These are phyloP conservation scores for Saccostrea echinata DNA, from an alignment of 1,140 invertebrate species.

Conservation along the genomic window DNA sequence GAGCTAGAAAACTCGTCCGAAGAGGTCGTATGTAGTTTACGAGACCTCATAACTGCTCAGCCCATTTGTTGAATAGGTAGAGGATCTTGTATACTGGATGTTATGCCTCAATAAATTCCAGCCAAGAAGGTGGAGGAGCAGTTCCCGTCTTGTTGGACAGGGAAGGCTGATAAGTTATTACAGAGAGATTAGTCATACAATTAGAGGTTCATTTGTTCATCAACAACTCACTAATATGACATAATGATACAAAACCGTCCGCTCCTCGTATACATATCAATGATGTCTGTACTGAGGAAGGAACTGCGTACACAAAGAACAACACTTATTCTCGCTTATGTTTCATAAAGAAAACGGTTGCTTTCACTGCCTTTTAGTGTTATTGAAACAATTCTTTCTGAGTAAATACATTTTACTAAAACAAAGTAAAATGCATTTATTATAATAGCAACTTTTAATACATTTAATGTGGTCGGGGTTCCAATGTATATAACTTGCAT, in stretches of 20 bases:
- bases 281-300: background rate
- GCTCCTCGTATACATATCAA: background rate
- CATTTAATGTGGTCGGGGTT: no score
- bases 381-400: no score
- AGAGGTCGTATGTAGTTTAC: conserved; percentile 9
- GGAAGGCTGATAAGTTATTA: background rate
- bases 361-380: no score
- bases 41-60: conserved; percentile 8
- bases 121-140: background rate
- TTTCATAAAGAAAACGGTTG: no score
- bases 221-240: conserved; percentile 1
- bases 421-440: no score
- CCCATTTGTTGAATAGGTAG: background rate
- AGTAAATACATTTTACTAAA: no score
- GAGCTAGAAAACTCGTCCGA: background rate
- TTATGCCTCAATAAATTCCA: conserved; percentile 30
- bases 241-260: background rate
- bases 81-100: background rate
- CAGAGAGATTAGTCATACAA: conserved; percentile 1
- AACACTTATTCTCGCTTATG: no score
- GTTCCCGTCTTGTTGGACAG: background rate
- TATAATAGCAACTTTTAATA: no score
- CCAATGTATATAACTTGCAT: no score
- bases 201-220: conserved; percentile 25
- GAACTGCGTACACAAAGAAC: background rate